Evolutionary conservation across 2,113 vertebrate species (phyloP), one percentile per base, ranked within the genome.

Genomic region (Ctenomys sociabilis): DNA sequence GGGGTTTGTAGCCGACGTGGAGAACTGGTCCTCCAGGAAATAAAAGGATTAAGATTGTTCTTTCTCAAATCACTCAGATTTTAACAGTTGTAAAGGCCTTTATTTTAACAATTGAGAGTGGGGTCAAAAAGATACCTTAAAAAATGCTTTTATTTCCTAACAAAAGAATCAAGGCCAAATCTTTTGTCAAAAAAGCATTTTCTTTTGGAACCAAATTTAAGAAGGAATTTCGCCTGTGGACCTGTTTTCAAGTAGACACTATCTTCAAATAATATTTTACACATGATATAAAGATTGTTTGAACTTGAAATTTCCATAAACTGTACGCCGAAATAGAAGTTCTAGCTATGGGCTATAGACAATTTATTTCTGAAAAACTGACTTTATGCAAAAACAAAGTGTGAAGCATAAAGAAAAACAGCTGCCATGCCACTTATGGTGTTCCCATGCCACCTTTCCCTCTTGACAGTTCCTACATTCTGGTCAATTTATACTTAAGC

Each of bases 1-100:
- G 7, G 30, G 4, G 28, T 45, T 5, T 2, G 28, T 5, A 21
- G 2, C 9, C 22, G 43, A 28, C 7, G 7, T 1, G 4, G 30
- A 40, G 8, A 30, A 21, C 0, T 12, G 52, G 2, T 26, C 17
- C 0, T n/a, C 26, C n/a, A 19, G 43, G 11, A 72, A 57, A 37
- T 8, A 28, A 7, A 37, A 24, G 3, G 4, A 30, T 11, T 16
- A 1, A 16, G 4, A 21, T 22, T 2, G 3, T 21, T 64, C 32
- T 52, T 21, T 54, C 28, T 21, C 61, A 28, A n/a, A 4, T 13
- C 22, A 10, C 35, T 64, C 52, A 24, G 5, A 52, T 28, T 35
- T 72, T 28, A 11, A 24, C 26, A 40, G 10, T 63, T 26, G 28
- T 43, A 22, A 21, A 40, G n/a, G 28, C 4, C 21, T 81, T 82